Base-by-base conservation (phyloP, 1,140 invertebrate species). In the Saccostrea glomerata region DNA sequence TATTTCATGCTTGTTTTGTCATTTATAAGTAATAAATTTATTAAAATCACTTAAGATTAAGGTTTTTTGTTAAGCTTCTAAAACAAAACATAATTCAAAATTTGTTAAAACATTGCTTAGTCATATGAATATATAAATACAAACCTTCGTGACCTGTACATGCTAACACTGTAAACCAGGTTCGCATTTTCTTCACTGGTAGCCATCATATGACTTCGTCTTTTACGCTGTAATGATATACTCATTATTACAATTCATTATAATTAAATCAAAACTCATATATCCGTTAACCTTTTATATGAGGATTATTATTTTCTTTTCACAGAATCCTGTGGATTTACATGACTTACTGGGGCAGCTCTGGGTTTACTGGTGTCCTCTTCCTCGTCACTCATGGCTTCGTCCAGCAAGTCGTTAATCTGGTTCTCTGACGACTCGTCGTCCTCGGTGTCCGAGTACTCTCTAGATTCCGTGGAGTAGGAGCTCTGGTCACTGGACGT, bases 401-500 rank as follows among this genome's bases (percentile, higher is more conserved):
- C 95, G 87, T 95, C 94, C 30, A 95, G 87, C 2, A 94, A 88
- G 56, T 95, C 93, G 87, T 93, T 93, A n/a, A 95, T 92, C 55
- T 93, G 93, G 20, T 60, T 90, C 25, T 92, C 89, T 82, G 91
- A 88, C 23, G 90, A 92, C 20, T 93, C 93, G 36, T 92, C 92
- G 17, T 91, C 89, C 60, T 84, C 87, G 15, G 89, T 87, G 11
- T 88, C 90, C 3, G 70, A 77, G 47, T 86, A 77, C 2, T 82
- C 3, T 54, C 17, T 86, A 54, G 23, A 87, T 60, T 77, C 86
- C 82, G 25, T 87, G 85, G 47, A 58, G 0, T 85, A 36, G 2
- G 88, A 89, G 40, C 82, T 85, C 36, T 89, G 88, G 73, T 70
- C 87, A 60, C 63, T 77, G 30, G 66, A 54, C 2, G 86, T 73